Evolutionary conservation across 2,797 vertebrate species (phyloP), one percentile per base, ranked within the genome.

Genomic region (Choloepus didactylus): DNA sequence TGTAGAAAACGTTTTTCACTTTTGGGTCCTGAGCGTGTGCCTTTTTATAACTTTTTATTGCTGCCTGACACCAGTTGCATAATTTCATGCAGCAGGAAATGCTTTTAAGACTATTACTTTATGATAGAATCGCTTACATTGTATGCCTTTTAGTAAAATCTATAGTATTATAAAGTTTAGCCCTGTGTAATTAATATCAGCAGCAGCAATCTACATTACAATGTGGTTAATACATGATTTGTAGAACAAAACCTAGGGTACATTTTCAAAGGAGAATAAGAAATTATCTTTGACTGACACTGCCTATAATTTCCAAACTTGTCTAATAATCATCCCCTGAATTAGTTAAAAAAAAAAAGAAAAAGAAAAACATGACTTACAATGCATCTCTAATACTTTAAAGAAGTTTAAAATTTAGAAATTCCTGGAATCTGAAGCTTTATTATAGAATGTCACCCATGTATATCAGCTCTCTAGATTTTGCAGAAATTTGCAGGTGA

Each of bases 191-290:
- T 56, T 86, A 72, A 79, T 79, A 62, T 18, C 93, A 95, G 95
- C n/a, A 91, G 41, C 5, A 66, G 29, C 8, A 66, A 77, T 85
- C 56, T 4, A 46, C 44, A 67, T 85, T 94, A 3, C 9, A 41
- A 21, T 44, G 35, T 60, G 31, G 27, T 6, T 51, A 89, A 86
- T 35, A 16, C 2, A 6, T 91, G 35, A 67, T 73, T 76, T 84
- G 16, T 84, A 9, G 9, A 91, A 38, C 16, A 92, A 95, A 87
- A 72, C 2, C n/a, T 56, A 70, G 38, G 11, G 56, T 86, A 11
- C 5, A 60, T 69, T 95, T 96, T 75, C 66, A 91, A 80, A 87
- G 19, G n/a, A 84, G 46, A 90, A 80, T 67, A 87, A 88, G 64
- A 89, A 95, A 89, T 90, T 67, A 60, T 62, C 27, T 92, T 95